phyloP scores from a whole-genome alignment of 2,797 vertebrate species.

The Monodelphis domestica region DNA sequence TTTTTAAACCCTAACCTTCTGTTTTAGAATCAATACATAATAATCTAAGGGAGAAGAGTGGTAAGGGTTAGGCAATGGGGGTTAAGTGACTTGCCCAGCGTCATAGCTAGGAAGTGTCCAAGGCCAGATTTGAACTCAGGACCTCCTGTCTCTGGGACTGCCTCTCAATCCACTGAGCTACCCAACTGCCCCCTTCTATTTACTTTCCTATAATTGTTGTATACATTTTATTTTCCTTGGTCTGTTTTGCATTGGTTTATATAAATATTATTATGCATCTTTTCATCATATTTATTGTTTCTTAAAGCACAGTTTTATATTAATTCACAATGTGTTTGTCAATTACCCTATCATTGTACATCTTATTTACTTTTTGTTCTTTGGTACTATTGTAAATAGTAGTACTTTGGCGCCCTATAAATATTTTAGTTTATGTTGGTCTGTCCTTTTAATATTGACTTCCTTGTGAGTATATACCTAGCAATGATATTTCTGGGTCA shows the following conservation, averaged over 20 bases:
- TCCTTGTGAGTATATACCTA: background rate
- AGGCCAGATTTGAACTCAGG: too few species aligned
- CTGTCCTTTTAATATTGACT: background rate
- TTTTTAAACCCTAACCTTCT: too few species aligned
- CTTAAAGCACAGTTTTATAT: background rate
- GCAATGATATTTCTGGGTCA: too few species aligned
- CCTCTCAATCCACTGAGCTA: too few species aligned
- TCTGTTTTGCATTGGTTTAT: background rate
- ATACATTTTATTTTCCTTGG: background rate
- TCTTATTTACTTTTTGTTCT: background rate
- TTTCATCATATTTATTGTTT: background rate
- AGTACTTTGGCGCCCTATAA: background rate
- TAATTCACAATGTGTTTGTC: background rate
- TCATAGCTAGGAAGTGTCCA: too few species aligned
- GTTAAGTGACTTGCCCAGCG: too few species aligned
- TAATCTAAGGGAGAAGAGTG: too few species aligned
- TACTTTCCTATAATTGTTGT: background rate
- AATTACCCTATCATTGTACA: background rate
- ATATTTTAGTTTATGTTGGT: background rate
- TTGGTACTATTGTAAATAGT: background rate
- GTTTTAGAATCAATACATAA: too few species aligned
- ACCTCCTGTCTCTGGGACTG: too few species aligned
- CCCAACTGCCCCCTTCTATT: too few species aligned
- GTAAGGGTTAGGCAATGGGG: too few species aligned
- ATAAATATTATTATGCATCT: background rate